Evolutionary conservation across 2,797 vertebrate species (phyloP).

Genomic region (Meriones psammophilus): DNA sequence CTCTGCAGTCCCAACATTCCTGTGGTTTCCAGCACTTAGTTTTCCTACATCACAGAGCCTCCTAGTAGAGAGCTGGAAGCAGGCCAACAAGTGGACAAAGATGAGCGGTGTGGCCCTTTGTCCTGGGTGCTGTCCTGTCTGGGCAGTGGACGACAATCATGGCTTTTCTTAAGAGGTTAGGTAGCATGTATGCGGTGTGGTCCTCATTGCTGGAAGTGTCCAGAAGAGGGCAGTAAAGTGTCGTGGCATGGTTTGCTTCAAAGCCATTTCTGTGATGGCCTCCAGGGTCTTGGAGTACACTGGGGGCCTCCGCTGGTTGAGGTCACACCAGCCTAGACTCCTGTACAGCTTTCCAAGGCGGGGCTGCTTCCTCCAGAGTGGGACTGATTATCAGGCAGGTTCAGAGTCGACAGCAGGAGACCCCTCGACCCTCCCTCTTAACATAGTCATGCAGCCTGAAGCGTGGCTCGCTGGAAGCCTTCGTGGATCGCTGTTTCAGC

Average conservation of each 20-base stretch:
- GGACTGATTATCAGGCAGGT: background rate
- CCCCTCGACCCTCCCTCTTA: slow-evolving; percentile 92
- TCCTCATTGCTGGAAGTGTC: background rate
- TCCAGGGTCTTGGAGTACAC: background rate
- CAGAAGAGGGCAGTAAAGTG: slow-evolving; percentile 39
- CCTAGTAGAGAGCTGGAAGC: background rate
- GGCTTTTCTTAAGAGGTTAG: slow-evolving; percentile 32
- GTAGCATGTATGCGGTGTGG: background rate
- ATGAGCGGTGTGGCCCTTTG: background rate
- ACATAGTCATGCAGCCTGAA: slow-evolving; percentile 96
- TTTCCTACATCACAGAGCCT: background rate
- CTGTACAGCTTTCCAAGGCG: background rate
- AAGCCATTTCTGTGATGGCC: background rate
- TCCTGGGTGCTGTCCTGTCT: background rate
- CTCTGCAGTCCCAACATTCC: background rate
- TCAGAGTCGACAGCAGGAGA: slow-evolving; percentile 94
- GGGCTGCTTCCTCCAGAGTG: background rate
- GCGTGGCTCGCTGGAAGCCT: slow-evolving; percentile 92
- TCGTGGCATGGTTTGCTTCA: rapidly evolving
- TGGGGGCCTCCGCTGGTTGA: background rate
- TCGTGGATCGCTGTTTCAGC: slow-evolving; percentile 93
- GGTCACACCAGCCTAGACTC: background rate
- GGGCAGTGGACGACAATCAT: background rate
- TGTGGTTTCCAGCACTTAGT: background rate
- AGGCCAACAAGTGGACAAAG: background rate